A percentile compares a stretch with the other conserved stretches of the same genome.
Conservation (phyloP, 1,140 invertebrate genomes). For the Pseudomyrmex gracilis region DNA sequence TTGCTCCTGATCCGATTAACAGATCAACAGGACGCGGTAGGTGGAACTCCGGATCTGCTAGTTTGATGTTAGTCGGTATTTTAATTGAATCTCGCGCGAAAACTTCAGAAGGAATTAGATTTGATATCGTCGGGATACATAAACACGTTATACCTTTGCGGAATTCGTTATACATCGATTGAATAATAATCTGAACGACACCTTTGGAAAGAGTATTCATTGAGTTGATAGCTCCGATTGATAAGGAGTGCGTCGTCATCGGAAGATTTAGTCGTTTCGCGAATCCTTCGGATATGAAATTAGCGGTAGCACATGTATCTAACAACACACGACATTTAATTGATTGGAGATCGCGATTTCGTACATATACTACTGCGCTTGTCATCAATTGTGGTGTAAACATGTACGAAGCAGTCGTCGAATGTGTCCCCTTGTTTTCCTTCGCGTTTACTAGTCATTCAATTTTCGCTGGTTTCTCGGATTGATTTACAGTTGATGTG, state of each 20-base stretch:
- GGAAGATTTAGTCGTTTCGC: background rate
- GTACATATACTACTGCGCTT: background rate
- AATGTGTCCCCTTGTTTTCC: background rate
- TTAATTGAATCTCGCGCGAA: background rate
- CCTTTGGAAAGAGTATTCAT: conserved; percentile 2
- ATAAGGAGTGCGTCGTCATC: background rate
- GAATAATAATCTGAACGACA: conserved; percentile 1
- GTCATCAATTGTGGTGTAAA: background rate
- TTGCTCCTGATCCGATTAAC: conserved; percentile 5
- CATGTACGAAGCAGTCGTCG: too few relatives aligned
- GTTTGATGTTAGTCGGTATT: background rate
- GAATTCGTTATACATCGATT: background rate
- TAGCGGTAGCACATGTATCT: conserved; percentile 52
- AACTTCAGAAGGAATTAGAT: background rate
- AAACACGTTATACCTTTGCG: background rate
- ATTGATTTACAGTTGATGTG: background rate
- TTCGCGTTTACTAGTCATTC: background rate
- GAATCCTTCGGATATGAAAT: conserved; percentile 57
- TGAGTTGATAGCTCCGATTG: conserved; percentile 43
- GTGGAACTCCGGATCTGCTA: conserved; percentile 34
- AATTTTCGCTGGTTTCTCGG: background rate
- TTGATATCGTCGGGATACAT: background rate
- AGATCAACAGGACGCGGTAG: background rate
- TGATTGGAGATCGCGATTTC: background rate
- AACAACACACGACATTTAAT: conserved; percentile 11